These are phyloP conservation scores for Parotocinclus haroldoi DNA, from an alignment of 2,797 vertebrate species.

Conservation along the genomic window DNA sequence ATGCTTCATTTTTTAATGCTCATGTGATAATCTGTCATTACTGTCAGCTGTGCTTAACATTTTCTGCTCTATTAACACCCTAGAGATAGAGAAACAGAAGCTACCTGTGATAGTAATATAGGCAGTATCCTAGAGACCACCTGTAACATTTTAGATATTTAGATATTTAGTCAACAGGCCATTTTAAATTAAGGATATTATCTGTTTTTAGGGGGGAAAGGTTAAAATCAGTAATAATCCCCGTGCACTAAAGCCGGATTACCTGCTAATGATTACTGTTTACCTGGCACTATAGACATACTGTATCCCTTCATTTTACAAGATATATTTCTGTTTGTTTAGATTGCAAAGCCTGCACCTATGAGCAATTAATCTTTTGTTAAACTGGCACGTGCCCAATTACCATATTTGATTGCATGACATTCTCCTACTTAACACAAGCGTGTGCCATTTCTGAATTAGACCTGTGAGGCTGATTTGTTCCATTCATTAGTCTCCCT, in stretches of 20 bases:
- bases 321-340: constrained; percentile 2
- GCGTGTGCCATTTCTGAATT: constrained; percentile 30
- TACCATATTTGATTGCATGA: constrained; percentile 26
- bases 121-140: too few relatives aligned
- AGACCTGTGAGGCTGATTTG: constrained; percentile 46
- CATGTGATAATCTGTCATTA: constrained; percentile 27
- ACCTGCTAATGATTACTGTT: constrained; percentile 7
- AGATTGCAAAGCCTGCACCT: constrained; percentile 7
- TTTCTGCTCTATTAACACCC: constrained; percentile 18
- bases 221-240: too few relatives aligned
- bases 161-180: too few relatives aligned
- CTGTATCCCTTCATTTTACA: background rate
- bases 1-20: constrained; percentile 30
- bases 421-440: constrained; percentile 11
- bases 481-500: constrained; percentile 53
- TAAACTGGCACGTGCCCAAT: constrained; percentile 11
- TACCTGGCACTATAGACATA: background rate
- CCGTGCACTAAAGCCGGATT: background rate
- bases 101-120: constrained; percentile 8
- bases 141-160: too few relatives aligned
- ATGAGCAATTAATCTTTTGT: constrained; percentile 17
- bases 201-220: too few relatives aligned
- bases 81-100: constrained; percentile 19
- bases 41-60: constrained; percentile 32
- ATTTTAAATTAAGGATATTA: too few relatives aligned